These are phyloP conservation scores for Machaerirhynchus nigripectus DNA, from an alignment of 2,113 vertebrate species.

Conservation along the genomic window DNA sequence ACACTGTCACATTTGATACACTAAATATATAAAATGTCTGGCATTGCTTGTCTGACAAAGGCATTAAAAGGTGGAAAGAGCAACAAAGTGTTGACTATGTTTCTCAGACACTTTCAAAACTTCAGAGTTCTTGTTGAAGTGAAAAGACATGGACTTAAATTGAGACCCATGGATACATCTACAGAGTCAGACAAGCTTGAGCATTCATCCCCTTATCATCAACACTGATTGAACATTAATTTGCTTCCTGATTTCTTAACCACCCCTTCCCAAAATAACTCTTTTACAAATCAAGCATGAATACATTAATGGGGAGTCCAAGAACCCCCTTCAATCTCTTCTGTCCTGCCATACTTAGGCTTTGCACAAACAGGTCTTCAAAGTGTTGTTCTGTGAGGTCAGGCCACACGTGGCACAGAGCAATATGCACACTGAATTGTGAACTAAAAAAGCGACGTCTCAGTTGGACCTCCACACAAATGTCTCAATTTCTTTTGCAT, in stretches of 20 bases:
- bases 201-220: neutral
- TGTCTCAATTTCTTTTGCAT: neutral
- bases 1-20: neutral
- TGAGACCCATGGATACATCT: neutral
- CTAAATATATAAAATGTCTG: neutral
- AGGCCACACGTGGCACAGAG: accelerated
- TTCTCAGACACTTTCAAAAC: neutral
- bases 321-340: neutral
- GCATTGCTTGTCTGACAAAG: neutral
- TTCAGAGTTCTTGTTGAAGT: neutral
- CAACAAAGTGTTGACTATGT: neutral
- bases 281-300: neutral
- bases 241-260: neutral
- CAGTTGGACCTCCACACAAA: neutral
- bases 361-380: neutral
- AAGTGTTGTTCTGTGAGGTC: neutral
- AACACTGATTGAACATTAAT: neutral
- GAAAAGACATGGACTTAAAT: neutral
- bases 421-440: neutral
- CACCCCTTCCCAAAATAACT: neutral
- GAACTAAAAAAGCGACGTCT: neutral
- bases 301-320: neutral
- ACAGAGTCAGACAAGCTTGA: neutral
- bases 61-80: neutral
- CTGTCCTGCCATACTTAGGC: neutral